A percentile compares a stretch with the other conserved stretches of the same genome.
Conservation (phyloP, 2,888 invertebrate genomes). For the Heliconius hortense region DNA sequence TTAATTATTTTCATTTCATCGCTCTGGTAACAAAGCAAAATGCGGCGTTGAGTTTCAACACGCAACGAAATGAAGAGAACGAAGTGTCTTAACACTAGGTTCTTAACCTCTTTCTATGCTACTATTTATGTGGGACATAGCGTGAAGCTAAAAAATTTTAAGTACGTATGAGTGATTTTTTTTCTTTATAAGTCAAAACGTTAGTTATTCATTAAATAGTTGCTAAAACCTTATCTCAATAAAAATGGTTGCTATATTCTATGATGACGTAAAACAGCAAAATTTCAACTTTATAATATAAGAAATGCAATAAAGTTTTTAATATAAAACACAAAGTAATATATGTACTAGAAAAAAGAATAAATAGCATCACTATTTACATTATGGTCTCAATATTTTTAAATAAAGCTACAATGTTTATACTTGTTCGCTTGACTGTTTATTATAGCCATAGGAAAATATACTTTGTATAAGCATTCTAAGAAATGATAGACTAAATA, state of each 20-base stretch:
- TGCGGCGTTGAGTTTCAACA: not conserved
- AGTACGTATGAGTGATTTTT: not conserved
- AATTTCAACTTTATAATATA: not conserved
- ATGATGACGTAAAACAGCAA: not conserved
- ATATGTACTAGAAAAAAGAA: not conserved
- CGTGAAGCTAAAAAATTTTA: no score
- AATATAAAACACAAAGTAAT: no score
- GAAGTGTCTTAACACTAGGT: not conserved
- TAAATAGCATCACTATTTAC: not conserved
- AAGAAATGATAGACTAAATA: not conserved
- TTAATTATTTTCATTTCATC: not conserved
- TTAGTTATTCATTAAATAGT: no score
- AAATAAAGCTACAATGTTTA: not conserved
- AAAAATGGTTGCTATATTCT: no score
- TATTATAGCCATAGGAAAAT: slow-evolving; percentile 6
- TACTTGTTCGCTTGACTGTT: not conserved
- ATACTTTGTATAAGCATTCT: not conserved
- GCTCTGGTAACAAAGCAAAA: not conserved
- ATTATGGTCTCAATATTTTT: slow-evolving; percentile 5
- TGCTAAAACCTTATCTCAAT: no score
- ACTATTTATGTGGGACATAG: no score
- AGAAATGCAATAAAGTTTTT: no score
- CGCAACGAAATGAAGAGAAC: not conserved
- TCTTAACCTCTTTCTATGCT: not conserved
- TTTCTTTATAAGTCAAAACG: no score